phyloP scores from a whole-genome alignment of 53 echinoderm and acorn worm genomes.

The Paelopatides confundens region DNA sequence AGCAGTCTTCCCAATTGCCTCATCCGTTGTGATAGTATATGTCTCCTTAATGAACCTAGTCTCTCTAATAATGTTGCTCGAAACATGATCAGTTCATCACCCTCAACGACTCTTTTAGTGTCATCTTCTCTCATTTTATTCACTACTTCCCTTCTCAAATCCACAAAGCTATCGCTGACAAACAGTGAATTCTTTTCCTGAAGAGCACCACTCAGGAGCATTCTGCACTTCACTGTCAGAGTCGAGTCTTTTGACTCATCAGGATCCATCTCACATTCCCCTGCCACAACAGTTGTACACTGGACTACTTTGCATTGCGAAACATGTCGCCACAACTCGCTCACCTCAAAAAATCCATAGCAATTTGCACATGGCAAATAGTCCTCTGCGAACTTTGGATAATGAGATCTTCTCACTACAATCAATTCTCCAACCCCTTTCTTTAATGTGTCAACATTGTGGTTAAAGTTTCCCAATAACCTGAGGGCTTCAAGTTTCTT shows the following conservation, averaged over 20 bases:
- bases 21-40: conserved; percentile 4
- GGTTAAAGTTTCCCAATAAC: not conserved
- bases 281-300: not conserved
- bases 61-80: not conserved
- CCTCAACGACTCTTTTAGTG: not conserved
- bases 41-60: not conserved
- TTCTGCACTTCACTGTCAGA: not conserved
- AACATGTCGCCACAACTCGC: not conserved
- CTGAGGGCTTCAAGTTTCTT: not conserved
- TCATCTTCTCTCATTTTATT: not conserved
- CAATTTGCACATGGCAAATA: not conserved
- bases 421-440: not conserved
- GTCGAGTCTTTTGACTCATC: not conserved
- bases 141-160: not conserved
- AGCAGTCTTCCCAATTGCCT: not conserved
- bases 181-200: not conserved
- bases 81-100: not conserved
- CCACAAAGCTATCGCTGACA: not conserved
- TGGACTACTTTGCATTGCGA: not conserved
- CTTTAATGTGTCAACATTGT: not conserved
- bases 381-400: not conserved
- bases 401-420: not conserved
- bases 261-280: not conserved
- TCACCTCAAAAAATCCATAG: not conserved
- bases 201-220: conserved; percentile 5